Evolutionary conservation across 1,140 invertebrate genomes (phyloP), one percentile per base, ranked within the genome.

Genomic region (Dermatophagoides farinae): DNA sequence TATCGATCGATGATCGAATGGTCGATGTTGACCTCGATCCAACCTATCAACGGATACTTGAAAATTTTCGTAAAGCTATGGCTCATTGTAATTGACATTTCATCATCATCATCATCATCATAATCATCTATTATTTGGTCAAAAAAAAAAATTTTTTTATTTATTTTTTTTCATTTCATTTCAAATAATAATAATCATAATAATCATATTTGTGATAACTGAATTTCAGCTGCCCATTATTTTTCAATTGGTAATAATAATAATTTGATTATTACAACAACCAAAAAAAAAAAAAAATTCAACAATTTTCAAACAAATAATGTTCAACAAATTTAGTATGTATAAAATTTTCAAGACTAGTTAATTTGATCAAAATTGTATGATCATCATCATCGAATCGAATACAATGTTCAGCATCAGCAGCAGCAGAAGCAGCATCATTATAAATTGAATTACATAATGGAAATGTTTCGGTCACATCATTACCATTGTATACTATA

Each of bases 401-500:
- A 22, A 20, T 22, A 47, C 47, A 60, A 25, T 37, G 2, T 31
- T 58, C 43, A 37, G 4, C 39, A 16, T 14, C 2, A 38, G 2
- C n/a, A n/a, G n/a, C n/a, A n/a, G n/a, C n/a, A 4, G 31, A 31
- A 31, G 2, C 8, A 8, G 2, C 31, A 31, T 31, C 31, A 31
- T 31, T 31, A 8, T 4, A 2, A 31, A 31, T 31, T 8, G 31
- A 31, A 31, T 31, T 31, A 31, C 31, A 31, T 31, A 31, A 31
- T 31, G 31, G 31, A 31, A 31, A 31, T 44, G 14, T 44, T 20
- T 80, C 78, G 0, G 90, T 95, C 0, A 89, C 78, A 71, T 90
- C 87, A 62, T 79, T 79, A 0, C 90, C 90, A 69, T 93, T 90
- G 63, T 84, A 82, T 23, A 95, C 71, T 0, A 90, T 73, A 1